Conservation (phyloP, 2,113 vertebrate genomes). For the Melanotaenia duboulayi region DNA sequence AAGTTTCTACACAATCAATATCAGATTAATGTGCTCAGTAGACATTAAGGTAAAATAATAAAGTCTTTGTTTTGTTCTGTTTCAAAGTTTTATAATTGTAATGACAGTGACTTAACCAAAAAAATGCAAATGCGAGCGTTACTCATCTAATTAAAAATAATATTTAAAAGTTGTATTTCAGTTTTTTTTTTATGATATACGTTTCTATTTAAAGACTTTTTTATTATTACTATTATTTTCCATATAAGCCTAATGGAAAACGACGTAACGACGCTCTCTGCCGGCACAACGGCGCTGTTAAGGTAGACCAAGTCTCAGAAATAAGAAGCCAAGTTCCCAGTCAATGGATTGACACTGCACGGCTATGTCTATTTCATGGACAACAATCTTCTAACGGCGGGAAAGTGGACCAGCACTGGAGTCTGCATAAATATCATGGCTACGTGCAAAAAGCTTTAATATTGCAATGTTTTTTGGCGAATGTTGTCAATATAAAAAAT, state of each 20-base stretch:
- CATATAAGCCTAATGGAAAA: not conserved
- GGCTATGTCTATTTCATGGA: constrained; percentile 57
- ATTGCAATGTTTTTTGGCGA: fast-evolving
- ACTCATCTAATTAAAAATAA: too few species aligned
- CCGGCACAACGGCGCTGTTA: constrained; percentile 1
- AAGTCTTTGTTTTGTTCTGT: too few species aligned
- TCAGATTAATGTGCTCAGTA: too few species aligned
- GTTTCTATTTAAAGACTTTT: too few species aligned
- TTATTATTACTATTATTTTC: too few species aligned
- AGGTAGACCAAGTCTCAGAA: constrained; percentile 7
- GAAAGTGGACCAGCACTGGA: constrained; percentile 17
- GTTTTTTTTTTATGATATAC: too few species aligned
- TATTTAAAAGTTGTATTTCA: too few species aligned
- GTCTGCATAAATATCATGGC: not conserved
- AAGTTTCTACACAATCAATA: too few species aligned
- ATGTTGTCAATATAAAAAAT: not conserved
- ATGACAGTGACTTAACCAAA: too few species aligned
- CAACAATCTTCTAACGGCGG: constrained; percentile 35
- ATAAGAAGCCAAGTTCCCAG: not conserved
- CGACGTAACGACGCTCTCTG: constrained; percentile 11
- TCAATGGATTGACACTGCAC: not conserved
- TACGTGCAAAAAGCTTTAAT: not conserved
- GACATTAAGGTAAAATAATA: too few species aligned
- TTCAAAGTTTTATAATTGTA: too few species aligned
- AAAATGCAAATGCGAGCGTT: too few species aligned